Evolutionary conservation across 2,797 vertebrate species (phyloP).

Genomic region (Typhlichthys subterraneus): DNA sequence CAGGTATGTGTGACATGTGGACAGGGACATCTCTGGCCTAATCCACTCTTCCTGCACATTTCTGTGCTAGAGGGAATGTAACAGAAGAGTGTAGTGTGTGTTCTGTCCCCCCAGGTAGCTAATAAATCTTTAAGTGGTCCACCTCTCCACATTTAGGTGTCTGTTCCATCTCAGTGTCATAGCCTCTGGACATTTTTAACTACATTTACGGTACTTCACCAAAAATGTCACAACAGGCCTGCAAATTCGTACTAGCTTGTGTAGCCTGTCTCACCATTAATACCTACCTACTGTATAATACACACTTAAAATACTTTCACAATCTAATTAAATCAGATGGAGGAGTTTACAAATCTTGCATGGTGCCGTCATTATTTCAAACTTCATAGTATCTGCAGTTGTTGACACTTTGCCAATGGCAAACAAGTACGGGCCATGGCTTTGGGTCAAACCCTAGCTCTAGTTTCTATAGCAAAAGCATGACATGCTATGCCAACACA

Average conservation of each 20-base stretch:
- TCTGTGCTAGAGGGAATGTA: conserved; percentile 37
- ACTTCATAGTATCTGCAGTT: conserved; percentile 62
- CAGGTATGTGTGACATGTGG: conserved; percentile 21
- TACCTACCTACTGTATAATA: background rate
- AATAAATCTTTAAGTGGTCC: conserved; percentile 55
- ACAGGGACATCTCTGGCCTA: conserved; percentile 45
- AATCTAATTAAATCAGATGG: conserved; percentile 68
- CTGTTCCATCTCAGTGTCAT: conserved; percentile 35
- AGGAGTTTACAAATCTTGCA: conserved; percentile 50
- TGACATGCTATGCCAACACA: conserved; percentile 55
- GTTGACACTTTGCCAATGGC: conserved; percentile 62
- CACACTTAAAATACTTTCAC: conserved; percentile 52
- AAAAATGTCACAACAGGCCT: no score
- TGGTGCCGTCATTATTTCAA: conserved; percentile 67
- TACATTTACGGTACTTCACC: conserved; percentile 40
- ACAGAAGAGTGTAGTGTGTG: conserved; percentile 34
- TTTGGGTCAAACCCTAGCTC: conserved; percentile 32
- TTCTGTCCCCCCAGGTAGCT: conserved; percentile 28
- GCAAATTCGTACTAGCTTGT: no score
- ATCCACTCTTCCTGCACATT: conserved; percentile 36
- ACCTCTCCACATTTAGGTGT: conserved; percentile 48
- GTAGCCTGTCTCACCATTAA: no score
- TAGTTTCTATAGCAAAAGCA: conserved; percentile 23
- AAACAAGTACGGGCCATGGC: conserved; percentile 42
- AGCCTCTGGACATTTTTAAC: conserved; percentile 46